Conservation (phyloP, 1,140 invertebrate species). For the Prorops nasuta region DNA sequence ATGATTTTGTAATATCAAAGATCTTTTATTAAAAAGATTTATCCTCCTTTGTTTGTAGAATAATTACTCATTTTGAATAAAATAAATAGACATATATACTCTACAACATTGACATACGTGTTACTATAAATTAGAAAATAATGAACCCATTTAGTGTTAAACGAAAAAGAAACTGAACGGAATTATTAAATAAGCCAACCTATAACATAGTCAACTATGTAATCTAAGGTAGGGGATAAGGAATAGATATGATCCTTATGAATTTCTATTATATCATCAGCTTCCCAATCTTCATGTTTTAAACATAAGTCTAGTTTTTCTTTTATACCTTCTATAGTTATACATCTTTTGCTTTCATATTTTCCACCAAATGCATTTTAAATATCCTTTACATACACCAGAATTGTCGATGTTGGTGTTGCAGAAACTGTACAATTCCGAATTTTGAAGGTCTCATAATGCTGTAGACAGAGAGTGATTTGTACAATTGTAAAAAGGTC, state of each 20-base stretch:
- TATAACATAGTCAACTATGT: conserved; percentile 27
- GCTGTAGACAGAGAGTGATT: conserved; percentile 22
- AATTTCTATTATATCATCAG: conserved; percentile 15
- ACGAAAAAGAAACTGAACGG: too few species aligned
- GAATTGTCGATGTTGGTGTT: not conserved
- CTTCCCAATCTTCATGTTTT: conserved; percentile 16
- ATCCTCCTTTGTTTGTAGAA: too few species aligned
- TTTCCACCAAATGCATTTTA: conserved; percentile 4
- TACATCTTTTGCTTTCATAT: not conserved
- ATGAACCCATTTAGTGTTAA: too few species aligned
- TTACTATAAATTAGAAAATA: too few species aligned
- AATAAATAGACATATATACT: too few species aligned
- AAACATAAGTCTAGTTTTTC: conserved; percentile 14
- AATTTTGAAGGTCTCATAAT: conserved; percentile 17
- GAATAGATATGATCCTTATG: conserved; percentile 16
- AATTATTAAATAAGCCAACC: too few species aligned
- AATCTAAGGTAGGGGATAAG: conserved; percentile 8
- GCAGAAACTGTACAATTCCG: conserved; percentile 22
- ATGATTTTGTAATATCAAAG: too few species aligned
- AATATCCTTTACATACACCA: conserved; percentile 10
- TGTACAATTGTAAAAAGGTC: conserved; percentile 27
- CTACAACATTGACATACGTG: too few species aligned
- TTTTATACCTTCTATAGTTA: conserved; percentile 7
- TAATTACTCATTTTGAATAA: too few species aligned
- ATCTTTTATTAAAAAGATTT: too few species aligned